phyloP scores from a whole-genome alignment of 2,113 vertebrate species.

The Anguilla rostrata region DNA sequence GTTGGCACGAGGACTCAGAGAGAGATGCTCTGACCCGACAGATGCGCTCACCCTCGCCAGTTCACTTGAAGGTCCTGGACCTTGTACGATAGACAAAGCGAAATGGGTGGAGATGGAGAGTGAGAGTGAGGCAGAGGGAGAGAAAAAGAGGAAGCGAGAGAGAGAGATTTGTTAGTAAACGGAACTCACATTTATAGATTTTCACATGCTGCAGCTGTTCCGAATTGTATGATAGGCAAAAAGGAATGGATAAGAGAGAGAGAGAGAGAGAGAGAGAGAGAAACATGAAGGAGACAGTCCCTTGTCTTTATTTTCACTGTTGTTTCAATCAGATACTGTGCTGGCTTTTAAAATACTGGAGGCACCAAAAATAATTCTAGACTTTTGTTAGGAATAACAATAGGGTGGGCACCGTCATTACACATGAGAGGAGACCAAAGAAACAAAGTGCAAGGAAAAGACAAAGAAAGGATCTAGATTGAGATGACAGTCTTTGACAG shows the following conservation, averaged over 20 bases:
- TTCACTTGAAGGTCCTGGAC: neutral
- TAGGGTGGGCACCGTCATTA: neutral
- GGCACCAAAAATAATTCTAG: neutral
- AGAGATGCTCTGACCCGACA: neutral
- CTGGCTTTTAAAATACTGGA: neutral
- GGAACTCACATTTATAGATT: no score
- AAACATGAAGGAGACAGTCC: neutral
- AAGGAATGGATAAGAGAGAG: neutral
- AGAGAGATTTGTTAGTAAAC: no score
- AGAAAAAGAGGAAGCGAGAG: no score
- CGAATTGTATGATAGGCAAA: no score
- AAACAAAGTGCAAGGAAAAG: neutral
- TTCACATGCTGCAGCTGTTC: no score
- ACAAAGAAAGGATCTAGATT: neutral
- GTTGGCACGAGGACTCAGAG: neutral
- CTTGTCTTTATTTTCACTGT: neutral
- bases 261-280: neutral
- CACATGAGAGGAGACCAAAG: neutral
- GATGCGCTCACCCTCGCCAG: neutral
- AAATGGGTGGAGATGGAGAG: neutral
- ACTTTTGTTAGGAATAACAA: neutral
- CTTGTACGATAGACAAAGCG: neutral
- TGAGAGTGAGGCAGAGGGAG: no score
- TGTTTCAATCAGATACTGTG: neutral
- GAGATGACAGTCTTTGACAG: neutral